Evolutionary conservation across 2,113 vertebrate species (phyloP).

Genomic region (Leptocoma aspasia): DNA sequence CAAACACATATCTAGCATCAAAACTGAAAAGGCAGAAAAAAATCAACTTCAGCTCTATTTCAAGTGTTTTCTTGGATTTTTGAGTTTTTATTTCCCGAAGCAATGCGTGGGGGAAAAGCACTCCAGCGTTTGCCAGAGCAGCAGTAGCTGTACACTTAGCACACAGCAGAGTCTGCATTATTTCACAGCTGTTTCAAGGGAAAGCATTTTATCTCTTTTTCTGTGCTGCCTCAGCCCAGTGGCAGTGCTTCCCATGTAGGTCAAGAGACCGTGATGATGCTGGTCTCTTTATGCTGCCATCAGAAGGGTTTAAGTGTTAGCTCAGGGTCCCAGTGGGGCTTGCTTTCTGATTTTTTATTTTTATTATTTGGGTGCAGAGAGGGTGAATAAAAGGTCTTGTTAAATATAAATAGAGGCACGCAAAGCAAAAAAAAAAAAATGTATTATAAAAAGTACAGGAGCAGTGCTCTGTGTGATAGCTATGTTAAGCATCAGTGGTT

Average conservation of each 20-base stretch:
- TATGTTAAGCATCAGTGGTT: constrained; percentile 5
- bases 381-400: neutral
- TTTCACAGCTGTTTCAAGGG: constrained; percentile 39
- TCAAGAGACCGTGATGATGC: constrained; percentile 6
- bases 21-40: constrained; percentile 5
- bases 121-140: neutral
- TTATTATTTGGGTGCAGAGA: neutral
- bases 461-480: neutral
- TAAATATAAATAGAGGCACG: neutral
- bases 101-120: neutral
- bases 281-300: neutral
- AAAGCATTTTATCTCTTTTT: constrained; percentile 47
- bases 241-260: constrained; percentile 34
- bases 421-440: neutral
- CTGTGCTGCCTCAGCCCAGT: constrained; percentile 2
- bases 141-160: neutral
- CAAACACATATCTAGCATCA: neutral
- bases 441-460: neutral
- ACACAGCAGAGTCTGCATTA: constrained; percentile 42
- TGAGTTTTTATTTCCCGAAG: constrained; percentile 22
- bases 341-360: neutral
- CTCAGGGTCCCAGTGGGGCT: neutral
- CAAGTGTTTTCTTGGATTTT: constrained; percentile 2
- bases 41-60: constrained; percentile 34
- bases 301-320: neutral